Percentiles rank a stretch among this genome's conserved stretches.
These are phyloP conservation scores for Monomorium pharaonis DNA, from an alignment of 1,140 invertebrate genomes.

Conservation along the genomic window DNA sequence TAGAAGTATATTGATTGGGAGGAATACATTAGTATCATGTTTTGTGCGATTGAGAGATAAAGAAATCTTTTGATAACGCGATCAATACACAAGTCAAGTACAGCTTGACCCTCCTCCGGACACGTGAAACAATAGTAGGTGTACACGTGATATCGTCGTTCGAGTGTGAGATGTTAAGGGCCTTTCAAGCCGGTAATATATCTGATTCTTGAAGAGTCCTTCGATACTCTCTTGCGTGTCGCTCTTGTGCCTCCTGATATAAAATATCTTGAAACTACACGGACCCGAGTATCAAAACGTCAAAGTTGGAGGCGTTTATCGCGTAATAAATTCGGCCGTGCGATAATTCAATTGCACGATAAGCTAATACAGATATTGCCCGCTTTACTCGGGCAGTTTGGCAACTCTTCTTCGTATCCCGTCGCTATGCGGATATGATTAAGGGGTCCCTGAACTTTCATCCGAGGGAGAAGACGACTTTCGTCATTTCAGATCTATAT, in stretches of 20 bases:
- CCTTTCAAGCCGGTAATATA: not conserved
- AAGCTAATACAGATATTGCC: not conserved
- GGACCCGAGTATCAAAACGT: not conserved
- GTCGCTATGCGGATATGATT: not conserved
- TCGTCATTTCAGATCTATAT: too few species aligned
- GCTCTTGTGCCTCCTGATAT: too few species aligned
- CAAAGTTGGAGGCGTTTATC: not conserved
- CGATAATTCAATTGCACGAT: not conserved
- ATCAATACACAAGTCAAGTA: conserved; percentile 13
- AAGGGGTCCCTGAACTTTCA: not conserved
- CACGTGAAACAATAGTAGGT: not conserved
- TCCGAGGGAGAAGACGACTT: too few species aligned
- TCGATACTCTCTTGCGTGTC: not conserved
- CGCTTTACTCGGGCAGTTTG: not conserved
- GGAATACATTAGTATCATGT: not conserved
- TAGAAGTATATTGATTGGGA: not conserved
- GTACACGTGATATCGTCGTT: conserved; percentile 8
- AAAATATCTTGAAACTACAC: not conserved
- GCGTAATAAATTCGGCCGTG: not conserved
- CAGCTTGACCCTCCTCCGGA: conserved; percentile 50
- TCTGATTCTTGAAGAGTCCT: not conserved
- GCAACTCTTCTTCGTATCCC: not conserved
- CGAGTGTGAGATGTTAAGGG: not conserved
- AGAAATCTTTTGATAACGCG: not conserved
- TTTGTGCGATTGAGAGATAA: not conserved